Evolutionary conservation across 2,113 vertebrate genomes (phyloP).

Genomic region (Pogona vitticeps): DNA sequence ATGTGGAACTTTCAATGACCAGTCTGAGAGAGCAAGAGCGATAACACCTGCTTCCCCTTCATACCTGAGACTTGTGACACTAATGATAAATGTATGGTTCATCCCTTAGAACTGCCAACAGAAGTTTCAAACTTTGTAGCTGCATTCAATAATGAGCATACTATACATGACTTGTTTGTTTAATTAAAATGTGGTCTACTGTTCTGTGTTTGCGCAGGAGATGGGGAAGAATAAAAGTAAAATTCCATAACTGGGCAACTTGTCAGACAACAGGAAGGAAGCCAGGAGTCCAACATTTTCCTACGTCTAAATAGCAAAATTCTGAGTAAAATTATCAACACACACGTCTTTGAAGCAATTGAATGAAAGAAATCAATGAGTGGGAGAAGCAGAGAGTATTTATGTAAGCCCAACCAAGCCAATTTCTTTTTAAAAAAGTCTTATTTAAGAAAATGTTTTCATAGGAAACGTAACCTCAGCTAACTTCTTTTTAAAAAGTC

Average conservation of each 20-base stretch:
- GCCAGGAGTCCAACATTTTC: neutral
- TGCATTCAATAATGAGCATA: too few species aligned
- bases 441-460: slow-evolving; percentile 27
- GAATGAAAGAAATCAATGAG: neutral
- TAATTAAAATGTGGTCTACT: neutral
- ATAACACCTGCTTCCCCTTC: too few species aligned
- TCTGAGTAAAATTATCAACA: slow-evolving; percentile 11
- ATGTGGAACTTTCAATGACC: too few species aligned
- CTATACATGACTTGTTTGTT: too few species aligned
- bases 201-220: neutral
- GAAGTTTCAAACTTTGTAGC: too few species aligned
- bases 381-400: neutral
- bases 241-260: neutral
- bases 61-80: too few species aligned
- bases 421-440: neutral
- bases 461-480: slow-evolving; percentile 16
- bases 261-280: slow-evolving; percentile 4
- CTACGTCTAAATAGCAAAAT: neutral
- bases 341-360: slow-evolving; percentile 15
- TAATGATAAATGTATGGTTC: too few species aligned
- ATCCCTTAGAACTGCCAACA: too few species aligned
- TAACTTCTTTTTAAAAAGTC: slow-evolving; percentile 1
- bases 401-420: slow-evolving; percentile 6
- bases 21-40: too few species aligned
- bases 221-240: neutral